A percentile compares a stretch with the other conserved stretches of the same genome.
Conservation (phyloP, 2,888 invertebrate genomes). For the Troides helena region DNA sequence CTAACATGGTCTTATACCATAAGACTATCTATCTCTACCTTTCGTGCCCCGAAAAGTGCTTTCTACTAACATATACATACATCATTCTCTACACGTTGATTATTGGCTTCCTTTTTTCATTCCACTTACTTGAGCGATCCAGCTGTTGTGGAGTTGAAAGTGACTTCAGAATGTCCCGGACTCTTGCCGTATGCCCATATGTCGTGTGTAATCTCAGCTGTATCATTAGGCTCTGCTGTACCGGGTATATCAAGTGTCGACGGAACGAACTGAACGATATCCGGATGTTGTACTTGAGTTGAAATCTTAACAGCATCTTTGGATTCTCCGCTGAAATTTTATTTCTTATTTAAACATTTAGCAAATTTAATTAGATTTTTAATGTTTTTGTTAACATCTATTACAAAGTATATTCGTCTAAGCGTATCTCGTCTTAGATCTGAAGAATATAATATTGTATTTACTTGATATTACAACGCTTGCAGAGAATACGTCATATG, state of each 20-base stretch:
- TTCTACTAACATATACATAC: no score
- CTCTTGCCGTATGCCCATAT: constrained; percentile 81
- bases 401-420: not conserved
- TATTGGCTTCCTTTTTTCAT: not conserved
- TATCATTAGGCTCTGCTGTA: constrained; percentile 50
- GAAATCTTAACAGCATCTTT: constrained; percentile 68
- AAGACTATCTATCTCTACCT: no score
- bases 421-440: no score
- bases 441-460: no score
- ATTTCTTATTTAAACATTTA: not conserved
- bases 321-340: constrained; percentile 68
- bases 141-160: constrained; percentile 78
- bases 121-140: constrained; percentile 72
- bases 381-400: not conserved
- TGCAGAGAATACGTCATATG: no score
- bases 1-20: no score
- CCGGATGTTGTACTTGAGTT: constrained; percentile 83
- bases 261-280: constrained; percentile 81
- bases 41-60: no score
- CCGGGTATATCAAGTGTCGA: constrained; percentile 63
- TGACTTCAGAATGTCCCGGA: constrained; percentile 85
- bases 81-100: no score
- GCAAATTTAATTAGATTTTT: not conserved
- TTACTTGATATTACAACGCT: no score
- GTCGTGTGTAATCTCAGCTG: constrained; percentile 63